Base-by-base conservation (phyloP, 2,113 vertebrate species). In the Pyrgilauda ruficollis region DNA sequence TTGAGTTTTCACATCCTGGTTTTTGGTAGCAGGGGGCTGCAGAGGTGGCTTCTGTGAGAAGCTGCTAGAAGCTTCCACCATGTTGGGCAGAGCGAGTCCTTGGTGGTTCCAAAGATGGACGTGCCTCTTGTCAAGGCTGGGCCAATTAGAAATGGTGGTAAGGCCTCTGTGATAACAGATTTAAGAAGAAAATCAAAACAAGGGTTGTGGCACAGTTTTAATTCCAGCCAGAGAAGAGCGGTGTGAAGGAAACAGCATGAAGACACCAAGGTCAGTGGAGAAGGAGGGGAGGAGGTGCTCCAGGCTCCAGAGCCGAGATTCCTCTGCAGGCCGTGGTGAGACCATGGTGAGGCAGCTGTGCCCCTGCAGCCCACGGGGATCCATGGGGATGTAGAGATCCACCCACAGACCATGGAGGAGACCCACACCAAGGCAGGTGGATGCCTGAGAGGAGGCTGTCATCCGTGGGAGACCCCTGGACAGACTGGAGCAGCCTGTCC, bases 311-410 rank as follows among this genome's bases (percentile, higher is more conserved):
- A 56, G n/a, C n/a, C 0, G 2, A 12, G 43, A 22, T 58, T 81
- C 17, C 53, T 3, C 28, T 68, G 52, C n/a, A 49, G 52, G 0
- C n/a, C 0, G 0, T 39, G n/a, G 43, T 49, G 52, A 13, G 33
- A 3, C 10, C 17, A 20, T 13, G 41, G 52, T 33, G 43, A 21
- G 0, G 52, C n/a, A 81, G 52, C n/a, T 68, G 78, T 37, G 27
- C 5, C 50, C 7, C 50, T 37, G 21, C 50, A 13, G n/a, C n/a
- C 63, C 5, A 0, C 13, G 13, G 15, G 10, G 31, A 1, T 0
- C 37, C 33, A 18, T 2, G 4, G 50, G 12, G 4, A 24, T 30
- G 62, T 31, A 64, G 33, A 75, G 26, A 59, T 59, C 43, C 72
- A 46, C 31, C 8, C 18, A 11, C 22, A 28, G 35, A 26, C 59